Evolutionary conservation across 1,140 invertebrate species (phyloP).

Genomic region (Atopsyche davidsoni): DNA sequence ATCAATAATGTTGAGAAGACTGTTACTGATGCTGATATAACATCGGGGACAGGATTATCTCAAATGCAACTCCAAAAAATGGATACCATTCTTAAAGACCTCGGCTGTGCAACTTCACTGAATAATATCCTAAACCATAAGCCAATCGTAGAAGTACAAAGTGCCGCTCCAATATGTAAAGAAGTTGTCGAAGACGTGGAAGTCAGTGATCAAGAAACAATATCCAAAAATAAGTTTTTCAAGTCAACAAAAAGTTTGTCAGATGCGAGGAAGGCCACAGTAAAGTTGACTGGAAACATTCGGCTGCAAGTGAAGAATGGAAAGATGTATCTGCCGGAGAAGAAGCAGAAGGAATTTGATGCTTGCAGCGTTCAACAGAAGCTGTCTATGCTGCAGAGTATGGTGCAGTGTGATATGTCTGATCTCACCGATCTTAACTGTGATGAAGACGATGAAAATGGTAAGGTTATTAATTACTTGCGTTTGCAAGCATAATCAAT

Average conservation of each 20-base stretch:
- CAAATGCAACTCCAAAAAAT: conserved; percentile 23
- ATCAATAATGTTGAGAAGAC: conserved; percentile 4
- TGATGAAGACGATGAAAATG: conserved; percentile 24
- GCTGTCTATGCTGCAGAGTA: conserved; percentile 12
- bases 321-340: conserved; percentile 26
- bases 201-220: neutral
- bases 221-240: conserved; percentile 34
- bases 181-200: neutral
- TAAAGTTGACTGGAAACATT: conserved; percentile 30
- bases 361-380: conserved; percentile 3
- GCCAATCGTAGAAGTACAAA: neutral
- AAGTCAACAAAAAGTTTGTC: conserved; percentile 29
- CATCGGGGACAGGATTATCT: conserved; percentile 10
- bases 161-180: neutral
- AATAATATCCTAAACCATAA: conserved; percentile 11
- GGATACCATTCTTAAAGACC: conserved; percentile 22
- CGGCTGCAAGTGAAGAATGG: conserved; percentile 29
- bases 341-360: conserved; percentile 10
- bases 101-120: conserved; percentile 4
- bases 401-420: conserved; percentile 22
- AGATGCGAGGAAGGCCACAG: conserved; percentile 13
- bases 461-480: neutral
- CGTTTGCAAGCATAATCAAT: conserved; percentile 8
- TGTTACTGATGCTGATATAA: conserved; percentile 3
- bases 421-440: conserved; percentile 26